Conservation (phyloP, 1,140 invertebrate genomes). For the Aphaenogaster floridana region DNA sequence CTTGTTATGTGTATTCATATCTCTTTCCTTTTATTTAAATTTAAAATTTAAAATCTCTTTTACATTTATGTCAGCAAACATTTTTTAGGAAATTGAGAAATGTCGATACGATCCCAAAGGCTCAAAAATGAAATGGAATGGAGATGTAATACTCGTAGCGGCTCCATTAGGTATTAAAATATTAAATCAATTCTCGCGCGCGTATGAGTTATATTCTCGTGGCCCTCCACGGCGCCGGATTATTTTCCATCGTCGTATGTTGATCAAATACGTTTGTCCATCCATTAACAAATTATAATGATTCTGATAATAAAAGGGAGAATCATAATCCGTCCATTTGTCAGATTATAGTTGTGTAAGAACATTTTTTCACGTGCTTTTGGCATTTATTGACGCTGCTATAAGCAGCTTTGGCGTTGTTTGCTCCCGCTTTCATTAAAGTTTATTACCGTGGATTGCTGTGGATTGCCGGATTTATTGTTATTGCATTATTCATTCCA, state of each 20-base stretch:
- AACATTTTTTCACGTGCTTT: constrained; percentile 28
- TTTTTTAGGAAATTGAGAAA: constrained; percentile 14
- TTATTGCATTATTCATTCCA: constrained; percentile 22
- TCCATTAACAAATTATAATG: constrained; percentile 64
- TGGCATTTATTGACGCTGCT: constrained; percentile 12
- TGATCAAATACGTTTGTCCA: constrained; percentile 32
- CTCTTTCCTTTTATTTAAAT: background rate
- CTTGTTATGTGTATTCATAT: background rate
- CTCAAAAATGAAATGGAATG: constrained; percentile 21
- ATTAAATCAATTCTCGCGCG: constrained; percentile 51
- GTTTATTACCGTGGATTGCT: constrained; percentile 22
- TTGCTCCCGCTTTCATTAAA: constrained; percentile 18
- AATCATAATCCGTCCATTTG: constrained; percentile 29
- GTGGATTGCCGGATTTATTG: constrained; percentile 30
- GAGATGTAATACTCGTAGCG: constrained; percentile 15
- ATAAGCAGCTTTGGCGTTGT: constrained; percentile 40
- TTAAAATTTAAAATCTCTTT: background rate
- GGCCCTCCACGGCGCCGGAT: background rate
- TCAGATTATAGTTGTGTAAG: constrained; percentile 32
- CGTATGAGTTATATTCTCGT: constrained; percentile 4
- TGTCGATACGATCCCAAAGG: background rate
- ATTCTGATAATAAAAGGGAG: constrained; percentile 6
- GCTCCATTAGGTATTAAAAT: constrained; percentile 57
- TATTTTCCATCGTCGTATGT: constrained; percentile 47
- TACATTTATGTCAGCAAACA: too few species aligned